Evolutionary conservation across 1,140 invertebrate genomes (phyloP).

Genomic region (Cotesia typhae): DNA sequence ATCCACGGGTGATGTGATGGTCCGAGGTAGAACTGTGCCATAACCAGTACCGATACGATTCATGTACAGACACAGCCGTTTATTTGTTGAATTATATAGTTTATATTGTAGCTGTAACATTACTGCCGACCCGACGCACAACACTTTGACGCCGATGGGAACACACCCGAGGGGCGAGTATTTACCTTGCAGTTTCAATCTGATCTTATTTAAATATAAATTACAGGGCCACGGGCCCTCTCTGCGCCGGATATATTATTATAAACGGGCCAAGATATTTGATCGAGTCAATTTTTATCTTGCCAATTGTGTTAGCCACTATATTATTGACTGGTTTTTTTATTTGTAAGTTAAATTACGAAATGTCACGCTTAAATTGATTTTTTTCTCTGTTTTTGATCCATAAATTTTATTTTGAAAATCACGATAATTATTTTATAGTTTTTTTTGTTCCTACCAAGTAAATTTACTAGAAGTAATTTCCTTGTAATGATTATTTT

Average conservation of each 20-base stretch:
- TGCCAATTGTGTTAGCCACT: conserved; percentile 6
- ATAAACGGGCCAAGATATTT: conserved; percentile 6
- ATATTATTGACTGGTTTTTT: not conserved
- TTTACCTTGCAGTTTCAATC: conserved; percentile 41
- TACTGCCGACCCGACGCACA: not conserved
- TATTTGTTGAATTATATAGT: no score
- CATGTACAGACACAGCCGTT: not conserved
- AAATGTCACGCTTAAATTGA: conserved; percentile 4
- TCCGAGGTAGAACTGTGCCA: no score
- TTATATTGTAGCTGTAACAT: not conserved
- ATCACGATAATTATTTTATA: not conserved
- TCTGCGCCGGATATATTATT: conserved; percentile 10
- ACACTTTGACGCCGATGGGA: conserved; percentile 28
- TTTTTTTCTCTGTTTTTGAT: no score
- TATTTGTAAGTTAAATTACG: no score
- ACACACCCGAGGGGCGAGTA: conserved; percentile 23
- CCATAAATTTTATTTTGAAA: no score
- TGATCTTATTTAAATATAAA: conserved; percentile 43
- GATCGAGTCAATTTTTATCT: conserved; percentile 19
- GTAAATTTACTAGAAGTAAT: conserved; percentile 1
- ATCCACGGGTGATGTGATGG: not conserved
- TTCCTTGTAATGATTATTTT: conserved; percentile 20
- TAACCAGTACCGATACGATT: no score
- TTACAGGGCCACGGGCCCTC: conserved; percentile 33
- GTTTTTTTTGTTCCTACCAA: not conserved